Conservation (phyloP, 2,888 invertebrate species). For the Torymus tubicola region DNA sequence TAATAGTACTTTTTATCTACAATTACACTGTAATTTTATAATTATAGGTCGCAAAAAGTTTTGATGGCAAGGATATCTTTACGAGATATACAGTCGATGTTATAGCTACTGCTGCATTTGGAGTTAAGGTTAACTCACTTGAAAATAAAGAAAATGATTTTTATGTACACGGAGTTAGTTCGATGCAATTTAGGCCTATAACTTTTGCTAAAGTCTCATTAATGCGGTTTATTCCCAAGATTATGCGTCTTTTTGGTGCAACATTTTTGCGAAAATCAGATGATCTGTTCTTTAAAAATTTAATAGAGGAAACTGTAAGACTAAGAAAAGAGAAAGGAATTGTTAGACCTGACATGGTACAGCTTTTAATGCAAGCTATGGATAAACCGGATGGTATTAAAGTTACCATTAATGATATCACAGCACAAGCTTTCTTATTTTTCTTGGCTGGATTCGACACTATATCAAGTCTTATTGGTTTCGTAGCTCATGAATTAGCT, state of each 20-base stretch:
- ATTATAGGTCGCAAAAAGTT: slow-evolving; percentile 59
- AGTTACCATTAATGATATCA: slow-evolving; percentile 71
- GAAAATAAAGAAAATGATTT: slow-evolving; percentile 72
- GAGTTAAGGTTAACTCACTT: slow-evolving; percentile 79
- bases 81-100: slow-evolving; percentile 80
- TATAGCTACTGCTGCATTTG: slow-evolving; percentile 80
- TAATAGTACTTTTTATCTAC: background rate
- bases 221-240: slow-evolving; percentile 41
- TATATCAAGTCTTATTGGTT: slow-evolving; percentile 65
- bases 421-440: slow-evolving; percentile 76
- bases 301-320: slow-evolving; percentile 74
- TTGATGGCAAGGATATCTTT: slow-evolving; percentile 77
- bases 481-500: slow-evolving; percentile 65
- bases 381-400: slow-evolving; percentile 58
- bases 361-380: slow-evolving; percentile 78
- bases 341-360: slow-evolving; percentile 80
- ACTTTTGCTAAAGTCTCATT: slow-evolving; percentile 50
- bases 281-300: slow-evolving; percentile 58
- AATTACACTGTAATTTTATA: background rate
- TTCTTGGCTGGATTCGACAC: slow-evolving; percentile 71
- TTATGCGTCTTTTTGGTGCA: slow-evolving; percentile 54
- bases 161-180: slow-evolving; percentile 31
- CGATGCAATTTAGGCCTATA: background rate
- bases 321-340: slow-evolving; percentile 76
- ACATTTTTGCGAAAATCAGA: slow-evolving; percentile 51